These are phyloP conservation scores for Aurelia sp. DNA, from an alignment of 30 jellyfish, hydroid and myxozoan species.

Conservation along the genomic window DNA sequence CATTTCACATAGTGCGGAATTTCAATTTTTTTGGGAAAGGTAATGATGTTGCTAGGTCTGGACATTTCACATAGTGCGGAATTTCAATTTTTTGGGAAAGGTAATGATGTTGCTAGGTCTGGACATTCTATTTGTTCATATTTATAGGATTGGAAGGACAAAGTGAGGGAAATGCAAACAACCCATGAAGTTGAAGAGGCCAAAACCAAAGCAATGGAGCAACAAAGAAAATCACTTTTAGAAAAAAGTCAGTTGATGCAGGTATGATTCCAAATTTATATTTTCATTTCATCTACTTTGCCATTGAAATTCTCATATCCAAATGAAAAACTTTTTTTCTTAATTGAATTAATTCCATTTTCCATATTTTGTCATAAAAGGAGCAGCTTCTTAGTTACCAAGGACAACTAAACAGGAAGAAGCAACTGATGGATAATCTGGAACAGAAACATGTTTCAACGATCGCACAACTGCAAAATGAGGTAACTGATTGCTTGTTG, in stretches of 20 bases:
- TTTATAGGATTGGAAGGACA: conserved; percentile 51
- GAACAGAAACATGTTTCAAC: conserved; percentile 58
- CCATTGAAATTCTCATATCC: too few relatives aligned
- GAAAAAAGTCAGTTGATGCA: conserved; percentile 75
- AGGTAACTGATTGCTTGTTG: conserved; percentile 19
- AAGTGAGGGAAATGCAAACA: conserved; percentile 27
- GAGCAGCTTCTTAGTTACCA: conserved; percentile 63
- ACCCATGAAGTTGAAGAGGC: conserved; percentile 6
- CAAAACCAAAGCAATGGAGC: conserved; percentile 61
- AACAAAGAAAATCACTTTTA: conserved; percentile 40
- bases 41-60: too few relatives aligned
- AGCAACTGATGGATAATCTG: conserved; percentile 55
- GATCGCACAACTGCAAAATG: conserved; percentile 54
- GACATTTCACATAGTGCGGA: too few relatives aligned
- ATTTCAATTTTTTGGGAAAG: too few relatives aligned
- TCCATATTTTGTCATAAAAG: neutral
- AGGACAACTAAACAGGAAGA: conserved; percentile 73
- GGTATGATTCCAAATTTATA: conserved; percentile 11
- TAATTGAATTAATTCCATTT: neutral
- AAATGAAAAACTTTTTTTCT: too few relatives aligned
- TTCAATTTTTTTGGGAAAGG: too few relatives aligned
- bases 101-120: too few relatives aligned
- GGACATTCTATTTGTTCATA: neutral
- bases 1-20: too few relatives aligned
- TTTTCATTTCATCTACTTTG: too few relatives aligned